Evolutionary conservation across 2,113 vertebrate species (phyloP).

Genomic region (Phrynosoma platyrhinos): DNA sequence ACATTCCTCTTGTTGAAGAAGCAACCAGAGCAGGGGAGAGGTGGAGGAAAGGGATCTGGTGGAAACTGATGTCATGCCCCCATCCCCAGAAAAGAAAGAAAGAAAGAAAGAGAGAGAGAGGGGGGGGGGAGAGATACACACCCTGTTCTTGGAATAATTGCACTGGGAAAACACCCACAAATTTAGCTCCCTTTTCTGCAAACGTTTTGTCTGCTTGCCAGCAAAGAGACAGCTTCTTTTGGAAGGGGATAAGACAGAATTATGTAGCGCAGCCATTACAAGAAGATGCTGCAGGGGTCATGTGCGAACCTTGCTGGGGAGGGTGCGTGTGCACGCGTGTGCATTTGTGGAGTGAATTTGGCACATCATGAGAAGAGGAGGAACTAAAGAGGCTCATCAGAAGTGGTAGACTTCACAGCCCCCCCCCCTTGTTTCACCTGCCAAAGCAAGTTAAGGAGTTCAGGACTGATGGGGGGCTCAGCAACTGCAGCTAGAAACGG

Average conservation of each 20-base stretch:
- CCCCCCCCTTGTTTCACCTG: background rate
- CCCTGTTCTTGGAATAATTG: no score
- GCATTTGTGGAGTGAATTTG: background rate
- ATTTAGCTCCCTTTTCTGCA: no score
- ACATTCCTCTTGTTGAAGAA: no score
- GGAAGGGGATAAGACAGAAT: background rate
- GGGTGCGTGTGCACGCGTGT: background rate
- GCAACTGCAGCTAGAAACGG: background rate
- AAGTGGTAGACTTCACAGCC: background rate
- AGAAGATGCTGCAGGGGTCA: no score
- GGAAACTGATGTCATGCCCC: no score
- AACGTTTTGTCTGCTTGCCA: no score
- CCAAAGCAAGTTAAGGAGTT: background rate
- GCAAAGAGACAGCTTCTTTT: background rate
- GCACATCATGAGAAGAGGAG: background rate
- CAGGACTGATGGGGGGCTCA: background rate
- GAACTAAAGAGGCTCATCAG: background rate
- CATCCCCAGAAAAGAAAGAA: no score
- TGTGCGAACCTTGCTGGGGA: background rate
- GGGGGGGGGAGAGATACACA: no score
- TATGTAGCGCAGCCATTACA: background rate
- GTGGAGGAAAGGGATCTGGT: no score
- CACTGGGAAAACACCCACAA: no score
- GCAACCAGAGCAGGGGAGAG: no score
- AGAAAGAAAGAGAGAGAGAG: no score